Conservation (phyloP, 1,140 invertebrate species). For the Sarcophaga peregrina region DNA sequence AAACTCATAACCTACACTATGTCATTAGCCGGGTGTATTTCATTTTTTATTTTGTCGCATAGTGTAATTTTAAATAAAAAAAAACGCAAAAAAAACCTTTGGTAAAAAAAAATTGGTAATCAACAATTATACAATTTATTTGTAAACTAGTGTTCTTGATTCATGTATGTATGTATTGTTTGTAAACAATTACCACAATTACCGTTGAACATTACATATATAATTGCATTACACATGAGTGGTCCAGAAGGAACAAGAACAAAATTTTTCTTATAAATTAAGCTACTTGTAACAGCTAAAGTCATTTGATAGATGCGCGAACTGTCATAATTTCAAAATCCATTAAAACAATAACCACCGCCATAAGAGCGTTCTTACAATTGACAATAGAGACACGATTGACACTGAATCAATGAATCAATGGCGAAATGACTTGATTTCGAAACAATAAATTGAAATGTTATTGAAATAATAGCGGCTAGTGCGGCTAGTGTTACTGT, state of each 20-base stretch:
- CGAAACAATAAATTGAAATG: constrained; percentile 11
- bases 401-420: background rate
- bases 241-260: background rate
- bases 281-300: background rate
- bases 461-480: background rate
- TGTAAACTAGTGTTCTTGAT: too few relatives aligned
- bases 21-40: too few relatives aligned
- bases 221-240: background rate
- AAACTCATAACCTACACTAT: too few relatives aligned
- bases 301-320: background rate
- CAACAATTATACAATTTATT: too few relatives aligned
- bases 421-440: background rate
- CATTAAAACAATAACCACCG: background rate
- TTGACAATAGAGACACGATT: background rate
- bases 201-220: too few relatives aligned
- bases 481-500: background rate
- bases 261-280: background rate
- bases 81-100: too few relatives aligned
- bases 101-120: too few relatives aligned
- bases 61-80: too few relatives aligned
- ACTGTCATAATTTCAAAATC: constrained; percentile 20
- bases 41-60: too few relatives aligned
- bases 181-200: too few relatives aligned
- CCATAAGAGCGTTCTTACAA: background rate
- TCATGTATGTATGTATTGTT: too few relatives aligned